Conservation (phyloP, 2,113 vertebrate species). For the Psephotus haematonotus region DNA sequence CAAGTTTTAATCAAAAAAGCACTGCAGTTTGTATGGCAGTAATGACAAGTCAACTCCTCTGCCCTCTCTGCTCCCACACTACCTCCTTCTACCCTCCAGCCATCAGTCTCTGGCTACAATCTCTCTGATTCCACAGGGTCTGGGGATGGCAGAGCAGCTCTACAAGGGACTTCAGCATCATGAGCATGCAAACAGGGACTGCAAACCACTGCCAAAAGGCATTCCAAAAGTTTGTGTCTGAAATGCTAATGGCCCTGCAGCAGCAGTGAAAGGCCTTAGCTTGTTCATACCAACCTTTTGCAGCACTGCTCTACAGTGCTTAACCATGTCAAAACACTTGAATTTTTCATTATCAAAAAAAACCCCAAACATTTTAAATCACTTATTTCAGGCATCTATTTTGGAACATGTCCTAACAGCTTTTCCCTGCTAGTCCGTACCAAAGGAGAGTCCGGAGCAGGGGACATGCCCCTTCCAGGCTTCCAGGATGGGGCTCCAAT, state of each 20-base stretch:
- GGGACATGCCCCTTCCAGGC: background rate
- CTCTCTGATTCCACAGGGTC: background rate
- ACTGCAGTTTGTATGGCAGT: background rate
- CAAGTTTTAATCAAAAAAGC: background rate
- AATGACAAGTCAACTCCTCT: background rate
- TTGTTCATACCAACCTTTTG: fast-evolving
- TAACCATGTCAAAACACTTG: background rate
- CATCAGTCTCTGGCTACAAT: fast-evolving
- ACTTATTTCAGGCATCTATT: background rate
- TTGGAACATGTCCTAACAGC: fast-evolving
- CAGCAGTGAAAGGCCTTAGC: background rate
- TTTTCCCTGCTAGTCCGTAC: background rate
- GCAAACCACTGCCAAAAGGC: background rate
- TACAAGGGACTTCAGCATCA: background rate
- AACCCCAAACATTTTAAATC: background rate
- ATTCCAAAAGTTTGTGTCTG: background rate
- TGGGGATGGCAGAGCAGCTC: background rate
- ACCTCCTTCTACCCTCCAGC: background rate
- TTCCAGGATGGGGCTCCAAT: background rate
- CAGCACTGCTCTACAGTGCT: background rate
- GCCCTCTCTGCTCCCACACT: background rate
- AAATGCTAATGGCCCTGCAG: fast-evolving
- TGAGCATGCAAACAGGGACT: fast-evolving
- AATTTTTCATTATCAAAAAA: background rate
- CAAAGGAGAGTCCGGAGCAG: background rate